Evolutionary conservation across 2,113 vertebrate species (phyloP).

Genomic region (Halcyon malimbica): DNA sequence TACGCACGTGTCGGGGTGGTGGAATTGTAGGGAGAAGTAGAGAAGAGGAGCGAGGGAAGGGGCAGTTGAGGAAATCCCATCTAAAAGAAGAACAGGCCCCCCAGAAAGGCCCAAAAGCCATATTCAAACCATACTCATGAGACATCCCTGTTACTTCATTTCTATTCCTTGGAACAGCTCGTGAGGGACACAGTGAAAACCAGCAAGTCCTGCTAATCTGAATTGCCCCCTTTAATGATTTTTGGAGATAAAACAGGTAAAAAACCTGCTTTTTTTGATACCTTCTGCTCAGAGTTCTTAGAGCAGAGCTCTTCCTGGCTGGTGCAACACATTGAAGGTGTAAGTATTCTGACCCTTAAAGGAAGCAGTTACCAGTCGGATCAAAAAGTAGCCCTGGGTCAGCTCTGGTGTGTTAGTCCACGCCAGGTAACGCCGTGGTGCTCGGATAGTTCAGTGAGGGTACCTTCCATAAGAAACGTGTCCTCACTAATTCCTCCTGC

Average conservation of each 20-base stretch:
- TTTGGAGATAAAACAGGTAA: background rate
- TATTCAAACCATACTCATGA: background rate
- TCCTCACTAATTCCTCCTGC: background rate
- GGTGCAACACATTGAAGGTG: background rate
- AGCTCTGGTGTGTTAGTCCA: background rate
- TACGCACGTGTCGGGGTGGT: fast-evolving
- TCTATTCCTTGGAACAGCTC: background rate
- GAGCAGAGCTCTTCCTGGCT: background rate
- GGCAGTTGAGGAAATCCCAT: background rate
- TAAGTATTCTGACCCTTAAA: background rate
- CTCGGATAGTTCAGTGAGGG: background rate
- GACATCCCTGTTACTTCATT: background rate
- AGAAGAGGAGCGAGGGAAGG: background rate
- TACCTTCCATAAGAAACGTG: fast-evolving
- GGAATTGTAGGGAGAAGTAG: background rate
- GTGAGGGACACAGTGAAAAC: background rate
- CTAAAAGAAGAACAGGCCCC: background rate
- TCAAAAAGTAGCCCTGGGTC: background rate
- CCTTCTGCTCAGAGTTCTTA: background rate
- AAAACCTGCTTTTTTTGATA: background rate
- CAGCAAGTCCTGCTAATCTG: background rate
- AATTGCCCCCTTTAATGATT: background rate
- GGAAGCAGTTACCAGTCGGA: no score
- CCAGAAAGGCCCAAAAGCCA: background rate
- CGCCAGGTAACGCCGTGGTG: fast-evolving